These are phyloP conservation scores for Monodelphis domestica DNA, from an alignment of 2,797 vertebrate species.

Conservation along the genomic window DNA sequence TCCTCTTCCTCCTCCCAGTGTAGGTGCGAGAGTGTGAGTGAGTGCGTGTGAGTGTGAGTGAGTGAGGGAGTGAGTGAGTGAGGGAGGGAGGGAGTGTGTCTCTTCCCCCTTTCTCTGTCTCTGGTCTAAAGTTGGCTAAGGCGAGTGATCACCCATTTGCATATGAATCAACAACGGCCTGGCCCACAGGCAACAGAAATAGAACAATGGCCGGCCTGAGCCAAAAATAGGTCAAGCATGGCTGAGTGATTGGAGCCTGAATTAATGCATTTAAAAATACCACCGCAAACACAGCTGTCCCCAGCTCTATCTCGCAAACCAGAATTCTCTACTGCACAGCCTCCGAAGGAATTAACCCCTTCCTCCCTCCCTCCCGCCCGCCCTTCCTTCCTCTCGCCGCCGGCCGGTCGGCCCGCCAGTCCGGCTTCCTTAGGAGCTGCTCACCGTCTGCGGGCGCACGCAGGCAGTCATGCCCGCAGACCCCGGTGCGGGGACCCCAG, in stretches of 20 bases:
- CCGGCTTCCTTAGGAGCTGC: not conserved
- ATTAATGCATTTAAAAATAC: slow-evolving; percentile 99
- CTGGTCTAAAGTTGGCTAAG: slow-evolving; percentile 88
- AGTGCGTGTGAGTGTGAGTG: not conserved
- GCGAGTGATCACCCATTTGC: slow-evolving; percentile 94
- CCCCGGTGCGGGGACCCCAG: not conserved
- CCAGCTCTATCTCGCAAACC: slow-evolving; percentile 89
- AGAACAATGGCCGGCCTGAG: slow-evolving; percentile 99
- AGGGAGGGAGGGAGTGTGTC: slow-evolving; percentile 67
- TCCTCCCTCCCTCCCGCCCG: slow-evolving; percentile 69
- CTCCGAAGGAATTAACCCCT: slow-evolving; percentile 83
- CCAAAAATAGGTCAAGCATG: slow-evolving; percentile 99
- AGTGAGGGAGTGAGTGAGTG: not conserved
- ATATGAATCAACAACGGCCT: slow-evolving; percentile 99
- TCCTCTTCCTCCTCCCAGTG: slow-evolving; percentile 8
- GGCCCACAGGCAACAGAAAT: slow-evolving; percentile 99
- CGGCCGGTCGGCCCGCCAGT: not conserved
- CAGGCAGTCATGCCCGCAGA: slow-evolving; percentile 42
- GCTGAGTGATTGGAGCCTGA: slow-evolving; percentile 98
- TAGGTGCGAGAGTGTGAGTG: not conserved
- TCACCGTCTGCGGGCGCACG: not conserved
- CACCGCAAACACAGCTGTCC: slow-evolving; percentile 99
- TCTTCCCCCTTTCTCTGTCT: slow-evolving; percentile 74
- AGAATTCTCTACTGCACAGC: slow-evolving; percentile 78
- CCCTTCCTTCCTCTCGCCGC: slow-evolving; percentile 72